These are phyloP conservation scores for Drepana falcataria DNA, from an alignment of 2,888 invertebrate species.

Conservation along the genomic window DNA sequence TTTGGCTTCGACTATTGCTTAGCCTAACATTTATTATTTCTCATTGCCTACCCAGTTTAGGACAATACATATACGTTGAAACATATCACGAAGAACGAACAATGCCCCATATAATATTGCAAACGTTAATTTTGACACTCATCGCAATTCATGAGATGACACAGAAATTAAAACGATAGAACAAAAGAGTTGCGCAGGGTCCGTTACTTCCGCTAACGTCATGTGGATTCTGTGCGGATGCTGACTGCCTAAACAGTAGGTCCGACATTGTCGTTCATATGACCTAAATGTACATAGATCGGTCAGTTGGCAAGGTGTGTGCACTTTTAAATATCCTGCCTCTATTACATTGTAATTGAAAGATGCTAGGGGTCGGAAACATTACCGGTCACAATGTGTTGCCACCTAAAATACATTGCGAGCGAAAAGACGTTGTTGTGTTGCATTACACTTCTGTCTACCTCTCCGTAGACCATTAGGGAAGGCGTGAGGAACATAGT, in stretches of 20 bases:
- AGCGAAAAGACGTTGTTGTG: too few relatives aligned
- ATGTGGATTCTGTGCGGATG: slow-evolving; percentile 30
- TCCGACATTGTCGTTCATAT: slow-evolving; percentile 24
- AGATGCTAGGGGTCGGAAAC: background rate
- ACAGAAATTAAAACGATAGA: slow-evolving; percentile 41
- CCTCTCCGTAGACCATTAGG: too few relatives aligned
- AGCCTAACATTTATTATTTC: too few relatives aligned
- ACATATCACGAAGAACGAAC: slow-evolving; percentile 13
- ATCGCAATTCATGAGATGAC: slow-evolving; percentile 40
- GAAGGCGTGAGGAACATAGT: too few relatives aligned
- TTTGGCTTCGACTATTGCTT: too few relatives aligned
- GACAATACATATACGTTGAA: slow-evolving; percentile 5
- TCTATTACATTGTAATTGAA: background rate
- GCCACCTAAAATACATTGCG: too few relatives aligned
- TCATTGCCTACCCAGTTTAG: too few relatives aligned
- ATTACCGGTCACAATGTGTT: too few relatives aligned
- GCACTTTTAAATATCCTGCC: background rate
- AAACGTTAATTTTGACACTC: slow-evolving; percentile 23
- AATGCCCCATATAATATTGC: slow-evolving; percentile 15
- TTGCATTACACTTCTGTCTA: too few relatives aligned
- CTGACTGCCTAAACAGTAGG: slow-evolving; percentile 38
- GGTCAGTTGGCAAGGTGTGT: slow-evolving; percentile 22
- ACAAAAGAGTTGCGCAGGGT: slow-evolving; percentile 38
- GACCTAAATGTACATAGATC: slow-evolving; percentile 31
- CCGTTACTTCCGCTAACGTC: slow-evolving; percentile 55